A percentile compares a stretch with the other conserved stretches of the same genome.
phyloP scores from a whole-genome alignment of 2,888 invertebrate genomes.

The Allolobophora icterica region DNA sequence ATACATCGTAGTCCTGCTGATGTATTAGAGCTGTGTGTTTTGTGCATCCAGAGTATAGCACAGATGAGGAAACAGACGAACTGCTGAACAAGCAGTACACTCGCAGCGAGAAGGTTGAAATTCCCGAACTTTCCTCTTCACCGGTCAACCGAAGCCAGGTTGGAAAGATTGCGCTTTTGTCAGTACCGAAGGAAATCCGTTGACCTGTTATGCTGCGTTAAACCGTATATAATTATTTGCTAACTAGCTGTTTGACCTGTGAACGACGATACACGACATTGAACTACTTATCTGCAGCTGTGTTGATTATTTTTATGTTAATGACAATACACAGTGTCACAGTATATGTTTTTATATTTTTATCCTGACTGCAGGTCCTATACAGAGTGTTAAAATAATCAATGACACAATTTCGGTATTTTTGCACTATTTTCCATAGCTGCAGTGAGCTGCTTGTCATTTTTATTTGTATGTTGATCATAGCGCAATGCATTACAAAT shows the following conservation, averaged over 20 bases:
- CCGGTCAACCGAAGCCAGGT: constrained; percentile 52
- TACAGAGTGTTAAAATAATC: too few species aligned
- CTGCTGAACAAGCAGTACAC: constrained; percentile 84
- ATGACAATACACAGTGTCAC: not conserved
- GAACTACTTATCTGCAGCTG: not conserved
- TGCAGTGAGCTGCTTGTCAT: too few species aligned
- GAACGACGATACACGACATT: not conserved
- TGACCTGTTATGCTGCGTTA: not conserved
- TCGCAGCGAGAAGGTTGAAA: constrained; percentile 61
- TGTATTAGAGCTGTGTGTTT: not conserved
- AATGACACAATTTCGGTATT: too few species aligned
- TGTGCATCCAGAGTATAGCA: constrained; percentile 45
- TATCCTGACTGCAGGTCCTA: too few species aligned
- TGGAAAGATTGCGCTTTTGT: too few species aligned
- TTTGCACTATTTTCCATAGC: too few species aligned
- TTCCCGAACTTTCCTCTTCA: constrained; percentile 60
- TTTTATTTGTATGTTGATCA: too few species aligned
- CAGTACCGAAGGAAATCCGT: too few species aligned
- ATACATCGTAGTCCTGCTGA: not conserved
- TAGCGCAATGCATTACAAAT: too few species aligned
- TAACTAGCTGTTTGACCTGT: not conserved
- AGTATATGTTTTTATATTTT: too few species aligned
- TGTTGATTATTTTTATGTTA: not conserved
- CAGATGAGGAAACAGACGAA: constrained; percentile 90
- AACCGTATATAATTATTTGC: not conserved